phyloP scores from a whole-genome alignment of 2,113 vertebrate genomes.

The Platichthys stellatus region DNA sequence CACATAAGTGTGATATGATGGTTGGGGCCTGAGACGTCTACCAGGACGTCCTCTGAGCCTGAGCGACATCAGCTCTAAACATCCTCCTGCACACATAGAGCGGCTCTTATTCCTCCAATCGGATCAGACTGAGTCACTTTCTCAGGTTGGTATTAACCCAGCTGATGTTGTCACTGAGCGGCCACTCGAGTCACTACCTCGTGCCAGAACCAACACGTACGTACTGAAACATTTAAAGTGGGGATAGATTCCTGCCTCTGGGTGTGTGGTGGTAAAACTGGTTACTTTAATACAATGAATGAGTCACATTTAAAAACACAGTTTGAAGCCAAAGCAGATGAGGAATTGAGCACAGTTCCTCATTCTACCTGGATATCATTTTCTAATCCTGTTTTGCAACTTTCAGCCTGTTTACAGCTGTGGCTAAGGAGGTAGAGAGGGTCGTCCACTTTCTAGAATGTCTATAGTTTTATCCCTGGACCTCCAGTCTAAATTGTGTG shows the following conservation, averaged over 20 bases:
- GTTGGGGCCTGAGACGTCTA: not conserved
- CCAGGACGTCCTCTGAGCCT: not conserved
- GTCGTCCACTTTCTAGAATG: no score
- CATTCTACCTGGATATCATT: conserved; percentile 9
- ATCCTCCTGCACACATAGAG: not conserved
- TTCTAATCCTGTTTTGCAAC: not conserved
- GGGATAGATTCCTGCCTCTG: not conserved
- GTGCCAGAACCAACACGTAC: conserved; percentile 1
- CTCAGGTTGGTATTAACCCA: conserved; percentile 26
- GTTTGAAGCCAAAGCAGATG: not conserved
- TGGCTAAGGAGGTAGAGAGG: no score
- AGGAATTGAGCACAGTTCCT: conserved; percentile 5
- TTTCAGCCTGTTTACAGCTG: not conserved
- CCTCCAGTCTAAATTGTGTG: no score
- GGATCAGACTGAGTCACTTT: conserved; percentile 19
- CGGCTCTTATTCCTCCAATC: not conserved
- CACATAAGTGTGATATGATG: conserved; percentile 15
- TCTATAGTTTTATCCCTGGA: no score
- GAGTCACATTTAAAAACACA: not conserved
- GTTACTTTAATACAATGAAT: not conserved
- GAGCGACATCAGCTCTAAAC: not conserved
- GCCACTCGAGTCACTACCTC: conserved; percentile 7
- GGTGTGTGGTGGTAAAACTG: conserved; percentile 12
- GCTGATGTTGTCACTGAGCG: not conserved
- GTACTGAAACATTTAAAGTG: not conserved